Evolutionary conservation across 1,140 invertebrate genomes (phyloP).

Genomic region (Leptopilina clavipes): DNA sequence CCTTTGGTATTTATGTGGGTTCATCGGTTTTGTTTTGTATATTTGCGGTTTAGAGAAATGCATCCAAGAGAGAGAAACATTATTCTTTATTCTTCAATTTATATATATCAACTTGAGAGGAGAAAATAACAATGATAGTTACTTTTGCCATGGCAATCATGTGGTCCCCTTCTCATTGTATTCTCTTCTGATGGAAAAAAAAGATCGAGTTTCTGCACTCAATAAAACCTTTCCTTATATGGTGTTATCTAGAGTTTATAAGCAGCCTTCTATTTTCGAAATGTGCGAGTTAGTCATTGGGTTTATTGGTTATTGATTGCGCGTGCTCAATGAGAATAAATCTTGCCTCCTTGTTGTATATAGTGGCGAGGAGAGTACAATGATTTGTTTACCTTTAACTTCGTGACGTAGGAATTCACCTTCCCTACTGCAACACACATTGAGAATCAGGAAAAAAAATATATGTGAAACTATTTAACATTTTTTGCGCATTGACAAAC

Average conservation of each 20-base stretch:
- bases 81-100: not conserved
- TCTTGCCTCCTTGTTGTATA: constrained; percentile 12
- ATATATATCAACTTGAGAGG: not conserved
- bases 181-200: not conserved
- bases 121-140: not conserved
- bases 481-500: too few relatives aligned
- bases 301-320: constrained; percentile 19
- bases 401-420: constrained; percentile 14
- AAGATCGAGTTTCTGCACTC: constrained; percentile 1
- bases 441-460: not conserved
- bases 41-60: not conserved
- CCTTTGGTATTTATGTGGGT: not conserved
- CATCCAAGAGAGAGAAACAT: not conserved
- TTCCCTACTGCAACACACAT: not conserved
- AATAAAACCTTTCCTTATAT: constrained; percentile 1
- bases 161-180: not conserved
- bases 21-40: constrained; percentile 5
- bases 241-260: not conserved
- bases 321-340: constrained; percentile 19
- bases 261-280: constrained; percentile 12
- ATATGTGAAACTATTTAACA: too few relatives aligned
- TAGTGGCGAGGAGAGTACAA: not conserved
- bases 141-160: not conserved
- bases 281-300: constrained; percentile 15
- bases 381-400: constrained; percentile 16